These are phyloP conservation scores for Microctenopoma lineatum DNA, from an alignment of 2,797 vertebrate genomes.

Conservation along the genomic window DNA sequence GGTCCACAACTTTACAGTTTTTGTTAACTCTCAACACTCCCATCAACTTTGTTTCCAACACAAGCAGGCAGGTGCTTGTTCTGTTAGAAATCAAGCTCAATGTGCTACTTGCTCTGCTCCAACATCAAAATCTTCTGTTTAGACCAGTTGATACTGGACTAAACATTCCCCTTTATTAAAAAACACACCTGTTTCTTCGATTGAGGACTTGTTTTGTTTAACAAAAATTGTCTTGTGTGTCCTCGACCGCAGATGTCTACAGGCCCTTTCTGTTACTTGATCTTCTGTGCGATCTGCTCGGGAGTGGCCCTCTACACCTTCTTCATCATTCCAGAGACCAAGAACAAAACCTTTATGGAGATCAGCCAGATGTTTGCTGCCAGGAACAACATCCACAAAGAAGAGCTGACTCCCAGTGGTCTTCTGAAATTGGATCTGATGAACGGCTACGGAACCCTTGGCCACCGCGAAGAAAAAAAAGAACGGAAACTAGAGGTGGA, in stretches of 20 bases:
- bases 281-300: conserved; percentile 87
- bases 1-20: neutral
- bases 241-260: conserved; percentile 78
- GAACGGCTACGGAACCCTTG: conserved; percentile 83
- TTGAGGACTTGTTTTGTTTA: neutral
- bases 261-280: conserved; percentile 89
- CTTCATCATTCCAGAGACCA: conserved; percentile 90
- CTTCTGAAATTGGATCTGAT: conserved; percentile 78
- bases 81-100: neutral
- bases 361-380: conserved; percentile 87
- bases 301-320: conserved; percentile 85
- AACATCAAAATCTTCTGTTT: too few relatives aligned
- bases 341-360: conserved; percentile 93
- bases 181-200: too few relatives aligned
- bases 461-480: conserved; percentile 32
- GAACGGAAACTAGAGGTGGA: neutral
- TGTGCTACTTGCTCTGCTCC: neutral
- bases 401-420: conserved; percentile 54
- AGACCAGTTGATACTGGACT: neutral
- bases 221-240: neutral
- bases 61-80: neutral
- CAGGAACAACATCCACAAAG: conserved; percentile 60
- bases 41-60: neutral
- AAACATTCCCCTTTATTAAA: neutral
- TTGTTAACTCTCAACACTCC: neutral